Evolutionary conservation across 2,888 invertebrate species (phyloP).

Genomic region (Diaphora mendica): DNA sequence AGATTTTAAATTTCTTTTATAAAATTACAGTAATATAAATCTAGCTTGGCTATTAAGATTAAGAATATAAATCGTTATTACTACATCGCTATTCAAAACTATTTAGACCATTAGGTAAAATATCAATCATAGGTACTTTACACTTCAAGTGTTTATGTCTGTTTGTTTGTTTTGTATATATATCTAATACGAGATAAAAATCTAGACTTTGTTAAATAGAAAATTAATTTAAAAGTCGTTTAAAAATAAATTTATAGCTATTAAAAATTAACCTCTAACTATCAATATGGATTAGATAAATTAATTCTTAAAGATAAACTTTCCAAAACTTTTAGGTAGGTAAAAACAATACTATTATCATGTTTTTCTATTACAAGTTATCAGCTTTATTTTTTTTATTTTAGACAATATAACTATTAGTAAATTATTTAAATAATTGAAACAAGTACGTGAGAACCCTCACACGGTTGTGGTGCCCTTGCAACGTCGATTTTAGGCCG

Average conservation of each 20-base stretch:
- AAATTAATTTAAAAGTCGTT: not conserved
- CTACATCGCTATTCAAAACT: not conserved
- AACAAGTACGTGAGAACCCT: not conserved
- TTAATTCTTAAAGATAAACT: not conserved
- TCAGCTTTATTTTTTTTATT: not conserved
- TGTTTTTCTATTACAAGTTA: not conserved
- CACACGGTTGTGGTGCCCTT: not conserved
- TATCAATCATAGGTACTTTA: not conserved
- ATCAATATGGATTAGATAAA: not conserved
- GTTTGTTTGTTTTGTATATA: too few relatives aligned
- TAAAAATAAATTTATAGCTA: too few relatives aligned
- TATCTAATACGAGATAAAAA: not conserved
- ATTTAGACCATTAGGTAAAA: not conserved
- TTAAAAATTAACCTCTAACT: not conserved
- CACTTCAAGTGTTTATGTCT: not conserved
- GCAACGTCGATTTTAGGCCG: not conserved
- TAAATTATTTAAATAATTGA: not conserved
- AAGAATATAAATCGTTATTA: not conserved
- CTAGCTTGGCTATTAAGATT: not conserved
- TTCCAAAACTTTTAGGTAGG: not conserved
- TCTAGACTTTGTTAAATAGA: not conserved
- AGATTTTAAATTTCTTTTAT: constrained; percentile 6
- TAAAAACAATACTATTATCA: not conserved
- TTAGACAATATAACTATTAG: not conserved
- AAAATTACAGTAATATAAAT: not conserved